A percentile compares a stretch with the other conserved stretches of the same genome.
phyloP scores from a whole-genome alignment of 2,797 vertebrate genomes.

The Sebastes hopkinsi region DNA sequence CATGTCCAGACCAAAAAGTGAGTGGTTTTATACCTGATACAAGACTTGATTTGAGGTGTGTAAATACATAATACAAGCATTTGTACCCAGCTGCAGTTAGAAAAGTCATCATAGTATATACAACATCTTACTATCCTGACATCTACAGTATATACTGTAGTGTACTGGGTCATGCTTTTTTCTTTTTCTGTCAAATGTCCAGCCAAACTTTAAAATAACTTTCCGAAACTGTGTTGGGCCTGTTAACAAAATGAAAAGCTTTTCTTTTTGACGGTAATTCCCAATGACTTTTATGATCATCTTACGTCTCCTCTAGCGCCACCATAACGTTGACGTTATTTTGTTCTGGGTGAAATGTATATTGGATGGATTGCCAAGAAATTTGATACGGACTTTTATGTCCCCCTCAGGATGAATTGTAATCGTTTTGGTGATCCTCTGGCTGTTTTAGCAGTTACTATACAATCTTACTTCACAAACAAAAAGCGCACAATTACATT shows the following conservation, averaged over 20 bases:
- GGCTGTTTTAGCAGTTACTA: background rate
- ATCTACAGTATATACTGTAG: background rate
- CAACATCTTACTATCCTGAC: background rate
- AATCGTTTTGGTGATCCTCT: background rate
- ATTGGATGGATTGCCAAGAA: background rate
- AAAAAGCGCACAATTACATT: background rate
- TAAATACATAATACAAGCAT: background rate
- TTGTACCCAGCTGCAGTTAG: background rate
- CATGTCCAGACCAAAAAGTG: background rate
- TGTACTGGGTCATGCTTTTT: background rate
- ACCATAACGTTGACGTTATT: background rate
- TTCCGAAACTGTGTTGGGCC: slow-evolving; percentile 6
- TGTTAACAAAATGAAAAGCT: slow-evolving; percentile 7
- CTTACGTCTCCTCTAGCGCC: background rate
- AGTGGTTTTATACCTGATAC: background rate
- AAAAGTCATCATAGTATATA: background rate
- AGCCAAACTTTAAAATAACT: slow-evolving; percentile 35
- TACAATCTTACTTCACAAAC: background rate
- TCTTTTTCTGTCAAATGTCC: slow-evolving; percentile 2
- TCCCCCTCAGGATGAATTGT: background rate
- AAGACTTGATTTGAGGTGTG: background rate
- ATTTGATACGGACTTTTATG: background rate
- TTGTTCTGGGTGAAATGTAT: background rate
- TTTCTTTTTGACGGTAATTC: background rate
- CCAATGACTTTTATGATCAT: background rate